A percentile compares a stretch with the other conserved stretches of the same genome.
phyloP scores from a whole-genome alignment of 1,140 invertebrate genomes.

The Hestina assimilis region DNA sequence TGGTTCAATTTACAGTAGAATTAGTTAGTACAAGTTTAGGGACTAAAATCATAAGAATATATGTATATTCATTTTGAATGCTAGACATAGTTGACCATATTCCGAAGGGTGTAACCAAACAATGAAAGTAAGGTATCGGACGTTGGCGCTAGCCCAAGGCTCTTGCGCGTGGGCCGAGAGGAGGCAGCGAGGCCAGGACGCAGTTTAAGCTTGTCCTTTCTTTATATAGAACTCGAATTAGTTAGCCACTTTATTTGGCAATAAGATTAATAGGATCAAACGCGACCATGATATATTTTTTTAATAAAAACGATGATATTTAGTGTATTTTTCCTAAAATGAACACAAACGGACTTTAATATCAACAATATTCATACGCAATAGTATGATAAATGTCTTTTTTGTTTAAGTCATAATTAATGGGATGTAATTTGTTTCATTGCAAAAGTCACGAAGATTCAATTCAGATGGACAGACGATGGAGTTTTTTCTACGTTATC shows the following conservation, averaged over 20 bases:
- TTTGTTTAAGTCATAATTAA: neutral
- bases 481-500: slow-evolving; percentile 16
- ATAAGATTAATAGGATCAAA: slow-evolving; percentile 10
- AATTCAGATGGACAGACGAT: slow-evolving; percentile 6
- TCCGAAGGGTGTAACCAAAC: slow-evolving; percentile 32
- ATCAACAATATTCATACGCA: neutral
- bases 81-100: too few relatives aligned
- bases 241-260: slow-evolving; percentile 9
- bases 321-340: too few relatives aligned
- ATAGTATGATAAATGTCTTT: too few relatives aligned
- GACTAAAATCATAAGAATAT: too few relatives aligned
- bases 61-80: too few relatives aligned
- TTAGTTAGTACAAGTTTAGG: too few relatives aligned
- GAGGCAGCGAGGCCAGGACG: slow-evolving; percentile 45
- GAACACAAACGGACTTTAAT: neutral
- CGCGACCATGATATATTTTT: slow-evolving; percentile 9
- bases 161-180: slow-evolving; percentile 52
- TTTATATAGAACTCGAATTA: slow-evolving; percentile 23
- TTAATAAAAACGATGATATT: too few relatives aligned
- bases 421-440: slow-evolving; percentile 22
- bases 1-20: too few relatives aligned
- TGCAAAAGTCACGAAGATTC: slow-evolving; percentile 6
- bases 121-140: slow-evolving; percentile 57
- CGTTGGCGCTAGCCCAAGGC: slow-evolving; percentile 58
- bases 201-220: slow-evolving; percentile 40